Base-by-base conservation (phyloP, 30 jellyfish, hydroid and myxozoan species). In the Chrysaora quinquecirrha region DNA sequence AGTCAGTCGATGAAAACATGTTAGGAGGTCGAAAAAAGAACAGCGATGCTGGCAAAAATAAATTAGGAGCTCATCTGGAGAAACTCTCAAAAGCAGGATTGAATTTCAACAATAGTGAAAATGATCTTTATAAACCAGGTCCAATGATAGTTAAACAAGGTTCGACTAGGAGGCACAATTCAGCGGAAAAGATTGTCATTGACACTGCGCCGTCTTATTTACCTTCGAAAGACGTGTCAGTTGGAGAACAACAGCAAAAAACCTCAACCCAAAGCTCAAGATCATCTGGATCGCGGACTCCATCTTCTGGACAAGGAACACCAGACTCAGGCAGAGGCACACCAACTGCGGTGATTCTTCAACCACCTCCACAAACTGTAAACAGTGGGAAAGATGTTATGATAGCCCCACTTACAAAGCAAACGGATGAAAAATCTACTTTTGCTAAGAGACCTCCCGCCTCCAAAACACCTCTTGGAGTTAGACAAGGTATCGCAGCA, bases 401-500 rank as follows among this genome's bases (percentile, higher is more conserved):
- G 34, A 24, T 34, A 16, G 32, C 85, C 11, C 73, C 85, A 12
- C 33, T 35, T 11, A 54, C 85, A 69, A 82, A 82, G 30, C 58
- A 68, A 25, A 4, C 92, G 1, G 82, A 74, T 9, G 92, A 82
- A 7, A 82, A 70, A 46, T 68, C 80, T 32, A 47, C 73, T 11
- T 69, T 52, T 23, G 62, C 93, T 25, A 52, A 87, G 46, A 74
- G 82, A 48, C 58, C 85, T 19, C 18, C 91, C 3, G 73, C 90
- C 12, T 46, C 83, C 23, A 71, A 58, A 18, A 33, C 23, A 25
- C 29, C 30, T 1, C 87, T 72, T 21, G 96, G 89, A 0, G 96
- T 88, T 33, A 86, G 93, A 2, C 97, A 95, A 34, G 97, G 99
- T 19, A 88, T 95, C 25, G 97, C 99, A 0, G 99, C 97, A 2